Percentiles rank a stretch among this genome's conserved stretches.
phyloP scores from a whole-genome alignment of 2,888 invertebrate species.

The Agriopis marginaria region DNA sequence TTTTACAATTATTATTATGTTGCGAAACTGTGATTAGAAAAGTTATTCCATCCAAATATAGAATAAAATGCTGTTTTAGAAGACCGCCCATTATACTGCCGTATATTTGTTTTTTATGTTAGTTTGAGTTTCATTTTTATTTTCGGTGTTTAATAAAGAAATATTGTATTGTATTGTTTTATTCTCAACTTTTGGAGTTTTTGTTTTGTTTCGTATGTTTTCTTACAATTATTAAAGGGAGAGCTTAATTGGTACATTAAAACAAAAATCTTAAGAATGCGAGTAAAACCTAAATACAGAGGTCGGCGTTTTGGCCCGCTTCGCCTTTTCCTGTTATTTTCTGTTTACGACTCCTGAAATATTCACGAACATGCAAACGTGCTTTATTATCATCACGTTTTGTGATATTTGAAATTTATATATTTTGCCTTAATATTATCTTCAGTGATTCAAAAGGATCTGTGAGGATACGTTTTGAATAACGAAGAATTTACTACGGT shows the following conservation, averaged over 20 bases:
- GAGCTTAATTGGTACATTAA: neutral
- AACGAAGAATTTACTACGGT: neutral
- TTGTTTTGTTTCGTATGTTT: neutral
- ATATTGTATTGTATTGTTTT: too few species aligned
- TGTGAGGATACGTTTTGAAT: neutral
- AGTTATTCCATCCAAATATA: neutral
- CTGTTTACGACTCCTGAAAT: slow-evolving; percentile 15
- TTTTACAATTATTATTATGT: slow-evolving; percentile 7
- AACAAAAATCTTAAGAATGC: slow-evolving; percentile 13
- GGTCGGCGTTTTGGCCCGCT: slow-evolving; percentile 8
- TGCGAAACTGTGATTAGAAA: slow-evolving; percentile 1
- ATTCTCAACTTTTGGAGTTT: neutral
- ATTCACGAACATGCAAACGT: slow-evolving; percentile 12
- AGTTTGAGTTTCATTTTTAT: too few species aligned
- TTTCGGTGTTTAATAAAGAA: too few species aligned
- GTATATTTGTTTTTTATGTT: too few species aligned
- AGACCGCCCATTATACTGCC: too few species aligned
- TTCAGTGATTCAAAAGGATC: neutral
- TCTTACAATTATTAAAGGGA: neutral
- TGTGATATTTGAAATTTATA: neutral
- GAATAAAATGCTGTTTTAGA: too few species aligned
- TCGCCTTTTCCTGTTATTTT: slow-evolving; percentile 28
- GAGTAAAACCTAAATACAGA: slow-evolving; percentile 18
- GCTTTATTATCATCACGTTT: slow-evolving; percentile 13
- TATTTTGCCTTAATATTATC: neutral